Base-by-base conservation (phyloP, 2,888 invertebrate genomes). In the Artemia sinica region DNA sequence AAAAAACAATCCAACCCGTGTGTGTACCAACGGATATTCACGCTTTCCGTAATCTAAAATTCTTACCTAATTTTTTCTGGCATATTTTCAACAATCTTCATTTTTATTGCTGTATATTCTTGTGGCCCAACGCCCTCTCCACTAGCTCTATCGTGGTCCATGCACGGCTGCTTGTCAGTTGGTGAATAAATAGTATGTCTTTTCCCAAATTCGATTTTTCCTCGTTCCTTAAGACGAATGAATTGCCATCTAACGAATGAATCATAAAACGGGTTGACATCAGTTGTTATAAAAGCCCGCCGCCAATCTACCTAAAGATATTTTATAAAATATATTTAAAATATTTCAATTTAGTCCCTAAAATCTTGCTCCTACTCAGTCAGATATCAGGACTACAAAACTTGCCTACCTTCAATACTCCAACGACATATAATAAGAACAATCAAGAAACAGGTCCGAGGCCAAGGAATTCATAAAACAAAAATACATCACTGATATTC, bases 241-340 rank as follows among this genome's bases (percentile, higher is more conserved):
- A 91, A 98, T 78, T 97, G 97, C 98, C 98, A 98, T 70, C 89
- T 84, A 0, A 98, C 88, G 79, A 99, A 99, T 1, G 95, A 94
- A 79, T 99, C 97, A 78, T 86, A 98, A 78, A 89, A 99, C 0
- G 92, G 94, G 81, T 99, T 98, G 0, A 84, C 91, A 79, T 97
- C 96, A 0, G 98, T 99, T 3, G 98, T 99, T 72, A 99, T 89
- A 77, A 99, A 98, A n/a, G 89, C 87, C 68, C 98, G 84, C 63
- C 98, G 84, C 97, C 97, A 99, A 79, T 99, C 98, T 72, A 93
- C 85, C 89, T 94, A 78, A 50, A 18, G 18, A 28, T 28, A 28
- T 2, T 28, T 28, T 28, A 28, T 4, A 28, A 28, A 28, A 28
- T 28, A 28, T 28, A 28, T 28, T 4, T 28, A 28, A 28, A 28